Conservation (phyloP, 2,888 invertebrate species). For the Ariolimax columbianus region DNA sequence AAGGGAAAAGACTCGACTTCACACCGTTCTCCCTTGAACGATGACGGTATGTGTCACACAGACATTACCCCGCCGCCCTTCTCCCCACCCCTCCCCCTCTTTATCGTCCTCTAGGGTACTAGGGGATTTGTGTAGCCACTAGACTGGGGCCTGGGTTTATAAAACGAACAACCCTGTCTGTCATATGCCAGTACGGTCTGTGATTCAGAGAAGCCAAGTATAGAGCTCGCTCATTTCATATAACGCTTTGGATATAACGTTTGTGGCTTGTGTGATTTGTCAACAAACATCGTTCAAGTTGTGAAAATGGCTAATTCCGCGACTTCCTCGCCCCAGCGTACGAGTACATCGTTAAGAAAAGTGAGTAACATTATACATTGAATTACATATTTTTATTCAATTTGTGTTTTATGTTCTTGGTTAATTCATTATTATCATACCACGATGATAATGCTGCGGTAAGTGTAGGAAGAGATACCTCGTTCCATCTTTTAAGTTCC, state of each 20-base stretch:
- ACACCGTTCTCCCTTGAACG: slow-evolving; percentile 59
- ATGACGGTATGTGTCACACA: slow-evolving; percentile 60
- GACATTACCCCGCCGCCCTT: background rate
- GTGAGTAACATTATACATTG: background rate
- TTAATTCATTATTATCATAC: background rate
- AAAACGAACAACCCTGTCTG: background rate
- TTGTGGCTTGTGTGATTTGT: background rate
- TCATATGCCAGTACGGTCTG: background rate
- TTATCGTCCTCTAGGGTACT: background rate
- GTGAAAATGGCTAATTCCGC: slow-evolving; percentile 14
- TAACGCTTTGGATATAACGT: background rate
- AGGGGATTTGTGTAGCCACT: slow-evolving; percentile 9
- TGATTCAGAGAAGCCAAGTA: background rate
- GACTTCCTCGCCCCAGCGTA: background rate
- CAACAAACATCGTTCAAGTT: background rate
- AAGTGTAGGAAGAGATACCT: no score
- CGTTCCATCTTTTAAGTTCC: no score
- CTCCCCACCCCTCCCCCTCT: background rate
- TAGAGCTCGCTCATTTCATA: background rate
- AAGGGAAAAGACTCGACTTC: slow-evolving; percentile 67
- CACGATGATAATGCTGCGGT: no score
- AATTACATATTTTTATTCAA: background rate
- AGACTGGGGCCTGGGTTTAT: background rate
- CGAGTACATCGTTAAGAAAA: slow-evolving; percentile 13
- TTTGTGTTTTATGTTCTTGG: background rate